Base-by-base conservation (phyloP, 1,140 invertebrate genomes). In the Cydia fagiglandana region DNA sequence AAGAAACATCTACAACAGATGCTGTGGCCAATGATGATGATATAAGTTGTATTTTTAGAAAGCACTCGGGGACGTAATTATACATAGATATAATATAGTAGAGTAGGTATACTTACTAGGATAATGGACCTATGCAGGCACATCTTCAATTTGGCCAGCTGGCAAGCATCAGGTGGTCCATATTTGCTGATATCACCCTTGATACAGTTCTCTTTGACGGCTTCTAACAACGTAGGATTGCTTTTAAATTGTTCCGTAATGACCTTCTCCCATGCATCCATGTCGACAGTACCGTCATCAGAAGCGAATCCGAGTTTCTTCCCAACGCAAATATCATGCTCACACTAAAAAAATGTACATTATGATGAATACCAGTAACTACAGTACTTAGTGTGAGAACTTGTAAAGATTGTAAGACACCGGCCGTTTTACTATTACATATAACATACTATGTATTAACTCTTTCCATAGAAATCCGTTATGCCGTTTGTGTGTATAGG, bases 211-310 rank as follows among this genome's bases (percentile, higher is more conserved):
- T 77, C 66, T 50, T 30, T 74, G 5, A 77, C 28, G 13, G 24
- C 24, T 15, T 74, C 38, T 15, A 70, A 5, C n/a, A 77, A 12
- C n/a, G 34, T 28, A 20, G 64, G 50, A 50, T 47, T 17, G 1
- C 17, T 34, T 15, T 50, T 45, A 41, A 74, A 77, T 17, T 74
- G 15, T 15, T 50, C 28, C 12, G 56, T 15, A 12, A 74, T 1
- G 9, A n/a, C 0, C n/a, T 74, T 61, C 17, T 64, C 73, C 10
- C 50, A 50, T 15, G n/a, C 28, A 4, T 73, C 73, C 41, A 74
- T 77, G n/a, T 77, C 73, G n/a, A 77, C 41, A 17, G 76, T 74
- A 13, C 76, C 76, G 10, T 77, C 70, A 6, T 64, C 38, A 2
- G 73, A 47, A 3, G 24, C 66, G 38, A 45, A 34, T 0, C 76